Evolutionary conservation across 2,797 vertebrate species (phyloP), one percentile per base, ranked within the genome.

Genomic region (Allobates femoralis): DNA sequence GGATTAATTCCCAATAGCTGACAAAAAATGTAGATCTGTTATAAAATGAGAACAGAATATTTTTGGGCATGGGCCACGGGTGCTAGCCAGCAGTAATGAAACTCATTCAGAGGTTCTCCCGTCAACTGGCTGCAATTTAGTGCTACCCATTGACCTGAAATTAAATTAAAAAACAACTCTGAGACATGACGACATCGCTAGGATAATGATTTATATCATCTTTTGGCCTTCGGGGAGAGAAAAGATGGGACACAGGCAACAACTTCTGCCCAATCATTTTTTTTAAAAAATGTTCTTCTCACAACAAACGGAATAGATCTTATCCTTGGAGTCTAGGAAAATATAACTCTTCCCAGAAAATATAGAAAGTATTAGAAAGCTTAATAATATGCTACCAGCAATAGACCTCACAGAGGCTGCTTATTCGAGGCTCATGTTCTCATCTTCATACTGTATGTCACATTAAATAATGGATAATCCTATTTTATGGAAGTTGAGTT

Each of bases 1-100:
- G 85, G 85, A 87, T 78, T 71, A 83, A 73, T 87, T 87, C 85
- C 85, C 85, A 83, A 71, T 60, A 87, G 64, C 85, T 87, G 85
- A 87, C 85, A 87, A 51, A 78, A 83, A 83, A 83, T 82, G 30
- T 67, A 86, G 79, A 87, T 78, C 79, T 83, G 80, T 87, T 87
- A 32, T 78, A 78, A 79, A 79, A 71, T 50, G 74, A 78, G 80
- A 78, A 78, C 80, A 77, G 80, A 77, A 77, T 67, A 64, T 83
- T 83, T 83, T 87, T 87, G 85, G 80, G 85, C 77, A 83, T 32
- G 23, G 74, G 80, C 85, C 80, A 83, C 64, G 6, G 53, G 50
- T 64, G 5, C 23, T 73, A 74, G 85, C 85, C 85, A 86, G 58
- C 71, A 77, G 71, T 67, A 82, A 76, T 81, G 56, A 86, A 83